Percentiles rank a stretch among this genome's conserved stretches.
These are phyloP conservation scores for Bellardia bayeri DNA, from an alignment of 2,888 invertebrate genomes.

Conservation along the genomic window DNA sequence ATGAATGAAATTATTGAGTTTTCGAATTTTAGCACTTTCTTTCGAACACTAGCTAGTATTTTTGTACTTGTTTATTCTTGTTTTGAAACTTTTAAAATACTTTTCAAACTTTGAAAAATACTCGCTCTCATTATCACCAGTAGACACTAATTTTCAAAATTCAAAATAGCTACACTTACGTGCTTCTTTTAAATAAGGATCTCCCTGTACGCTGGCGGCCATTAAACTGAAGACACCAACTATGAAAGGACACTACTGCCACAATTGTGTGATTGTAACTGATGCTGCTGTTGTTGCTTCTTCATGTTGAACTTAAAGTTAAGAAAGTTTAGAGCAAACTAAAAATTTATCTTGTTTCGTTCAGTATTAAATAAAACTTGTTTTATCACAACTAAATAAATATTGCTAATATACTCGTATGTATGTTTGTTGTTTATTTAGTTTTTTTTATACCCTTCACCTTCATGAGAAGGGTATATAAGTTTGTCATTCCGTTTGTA, in stretches of 20 bases:
- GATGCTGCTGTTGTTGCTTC: conserved; percentile 15
- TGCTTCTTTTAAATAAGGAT: conserved; percentile 71
- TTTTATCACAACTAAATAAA: background rate
- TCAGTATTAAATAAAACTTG: conserved; percentile 41
- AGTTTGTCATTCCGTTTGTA: too few relatives aligned
- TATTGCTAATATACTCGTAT: background rate
- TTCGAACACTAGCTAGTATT: too few relatives aligned
- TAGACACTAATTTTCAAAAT: background rate
- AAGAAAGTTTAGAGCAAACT: conserved; percentile 51
- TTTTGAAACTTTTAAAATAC: too few relatives aligned
- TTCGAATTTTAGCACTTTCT: too few relatives aligned
- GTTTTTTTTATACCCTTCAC: too few relatives aligned
- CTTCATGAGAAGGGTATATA: too few relatives aligned
- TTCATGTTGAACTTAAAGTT: conserved; percentile 46
- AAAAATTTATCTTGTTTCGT: conserved; percentile 22
- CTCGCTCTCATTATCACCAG: too few relatives aligned
- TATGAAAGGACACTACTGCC: background rate
- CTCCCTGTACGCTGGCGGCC: conserved; percentile 20
- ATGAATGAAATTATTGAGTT: too few relatives aligned
- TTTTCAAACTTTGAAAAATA: background rate
- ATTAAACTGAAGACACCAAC: conserved; percentile 28
- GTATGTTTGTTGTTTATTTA: background rate
- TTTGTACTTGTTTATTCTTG: too few relatives aligned
- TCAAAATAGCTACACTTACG: conserved; percentile 66
- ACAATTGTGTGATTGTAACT: conserved; percentile 4